Evolutionary conservation across 2,888 invertebrate genomes (phyloP).

Genomic region (Tricholauxania praeusta): DNA sequence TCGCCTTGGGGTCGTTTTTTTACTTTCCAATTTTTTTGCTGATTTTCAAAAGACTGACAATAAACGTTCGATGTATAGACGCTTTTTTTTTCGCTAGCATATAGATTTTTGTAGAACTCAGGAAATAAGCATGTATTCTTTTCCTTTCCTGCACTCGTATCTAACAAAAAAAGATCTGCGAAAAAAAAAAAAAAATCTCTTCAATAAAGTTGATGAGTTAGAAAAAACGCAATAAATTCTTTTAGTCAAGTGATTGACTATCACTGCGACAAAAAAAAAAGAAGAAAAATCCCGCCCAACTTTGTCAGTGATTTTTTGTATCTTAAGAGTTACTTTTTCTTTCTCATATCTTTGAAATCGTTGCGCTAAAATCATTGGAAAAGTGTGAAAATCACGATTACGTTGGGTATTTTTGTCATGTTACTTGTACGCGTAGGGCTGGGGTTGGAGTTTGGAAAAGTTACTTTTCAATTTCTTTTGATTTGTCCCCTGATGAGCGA

Average conservation of each 20-base stretch:
- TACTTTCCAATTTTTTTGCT: not conserved
- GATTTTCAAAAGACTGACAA: not conserved
- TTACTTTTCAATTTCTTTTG: slow-evolving; percentile 25
- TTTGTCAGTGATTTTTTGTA: slow-evolving; percentile 23
- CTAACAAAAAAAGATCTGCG: not conserved
- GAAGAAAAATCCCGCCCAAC: not conserved
- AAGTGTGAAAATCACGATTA: slow-evolving; percentile 24
- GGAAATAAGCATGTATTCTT: slow-evolving; percentile 24
- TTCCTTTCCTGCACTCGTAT: not conserved
- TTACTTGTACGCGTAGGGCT: not conserved
- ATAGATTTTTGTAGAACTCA: slow-evolving; percentile 1
- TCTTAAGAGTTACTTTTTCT: not conserved
- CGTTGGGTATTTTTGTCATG: not conserved
- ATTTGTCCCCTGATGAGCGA: slow-evolving; percentile 29
- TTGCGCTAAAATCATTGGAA: slow-evolving; percentile 16
- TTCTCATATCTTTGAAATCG: not conserved
- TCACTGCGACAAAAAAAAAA: not conserved
- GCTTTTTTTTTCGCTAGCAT: not conserved
- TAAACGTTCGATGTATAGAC: slow-evolving; percentile 3
- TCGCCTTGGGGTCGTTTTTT: slow-evolving; percentile 22
- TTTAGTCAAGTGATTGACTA: slow-evolving; percentile 26
- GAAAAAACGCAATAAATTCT: slow-evolving; percentile 31
- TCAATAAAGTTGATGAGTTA: slow-evolving; percentile 34
- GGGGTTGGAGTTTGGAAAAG: slow-evolving; percentile 10
- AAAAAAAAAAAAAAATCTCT: not conserved